Conservation (phyloP, 2,113 vertebrate genomes). For the Piprites chloris region DNA sequence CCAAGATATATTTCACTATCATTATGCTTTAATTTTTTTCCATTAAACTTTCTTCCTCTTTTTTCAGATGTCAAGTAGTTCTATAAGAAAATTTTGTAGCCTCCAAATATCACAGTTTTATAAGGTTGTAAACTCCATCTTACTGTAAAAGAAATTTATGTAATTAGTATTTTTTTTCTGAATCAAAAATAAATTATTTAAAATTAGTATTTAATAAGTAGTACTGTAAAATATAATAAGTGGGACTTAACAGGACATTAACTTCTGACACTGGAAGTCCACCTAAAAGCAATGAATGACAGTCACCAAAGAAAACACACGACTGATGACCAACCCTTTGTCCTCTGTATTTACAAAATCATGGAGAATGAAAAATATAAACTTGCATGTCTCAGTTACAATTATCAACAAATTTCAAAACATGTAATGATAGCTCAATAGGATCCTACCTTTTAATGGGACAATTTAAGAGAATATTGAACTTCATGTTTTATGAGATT, state of each 20-base stretch:
- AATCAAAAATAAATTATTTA: background rate
- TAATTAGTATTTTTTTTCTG: background rate
- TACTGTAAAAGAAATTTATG: background rate
- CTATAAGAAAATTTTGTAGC: background rate
- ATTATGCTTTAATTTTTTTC: background rate
- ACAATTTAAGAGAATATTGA: background rate
- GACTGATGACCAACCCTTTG: background rate
- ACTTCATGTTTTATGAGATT: background rate
- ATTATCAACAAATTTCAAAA: background rate
- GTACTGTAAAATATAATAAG: background rate
- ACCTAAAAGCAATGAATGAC: background rate
- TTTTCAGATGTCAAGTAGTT: background rate
- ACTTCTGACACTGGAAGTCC: background rate
- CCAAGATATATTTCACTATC: background rate
- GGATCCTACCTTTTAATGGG: background rate
- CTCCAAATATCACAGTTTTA: background rate
- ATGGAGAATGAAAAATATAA: background rate
- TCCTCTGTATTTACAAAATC: background rate
- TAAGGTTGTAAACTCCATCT: background rate
- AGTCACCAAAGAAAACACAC: background rate
- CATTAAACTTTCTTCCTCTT: background rate
- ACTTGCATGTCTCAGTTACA: background rate
- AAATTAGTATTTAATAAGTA: background rate
- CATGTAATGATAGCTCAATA: background rate
- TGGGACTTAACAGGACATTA: background rate